phyloP scores from a whole-genome alignment of 2,797 vertebrate genomes.

The Anisognathus igniventris region DNA sequence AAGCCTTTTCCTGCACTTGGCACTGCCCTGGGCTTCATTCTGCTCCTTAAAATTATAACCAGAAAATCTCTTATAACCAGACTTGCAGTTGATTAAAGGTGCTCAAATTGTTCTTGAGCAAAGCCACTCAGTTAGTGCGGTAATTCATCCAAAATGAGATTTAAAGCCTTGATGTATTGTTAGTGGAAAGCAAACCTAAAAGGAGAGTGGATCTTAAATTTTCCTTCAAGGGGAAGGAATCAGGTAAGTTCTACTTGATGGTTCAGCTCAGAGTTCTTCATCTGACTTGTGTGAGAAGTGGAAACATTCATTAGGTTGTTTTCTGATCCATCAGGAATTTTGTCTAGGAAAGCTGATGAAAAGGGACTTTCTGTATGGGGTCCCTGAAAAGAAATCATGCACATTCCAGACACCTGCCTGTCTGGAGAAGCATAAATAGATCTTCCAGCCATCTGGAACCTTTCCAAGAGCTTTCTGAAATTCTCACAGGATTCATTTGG shows the following conservation, averaged over 20 bases:
- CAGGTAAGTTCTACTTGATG: background rate
- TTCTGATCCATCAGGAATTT: background rate
- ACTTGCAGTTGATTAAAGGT: background rate
- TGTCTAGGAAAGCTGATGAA: background rate
- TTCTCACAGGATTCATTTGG: background rate
- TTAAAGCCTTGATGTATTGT: background rate
- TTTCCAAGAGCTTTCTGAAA: background rate
- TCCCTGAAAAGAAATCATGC: background rate
- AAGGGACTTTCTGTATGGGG: background rate
- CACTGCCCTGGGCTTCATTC: background rate
- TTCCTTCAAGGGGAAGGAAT: background rate
- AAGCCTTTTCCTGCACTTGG: background rate
- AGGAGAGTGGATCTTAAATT: background rate
- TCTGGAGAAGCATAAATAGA: background rate
- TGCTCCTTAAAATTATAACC: background rate
- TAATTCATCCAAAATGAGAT: background rate
- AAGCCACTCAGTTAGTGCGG: background rate
- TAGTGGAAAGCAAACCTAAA: background rate
- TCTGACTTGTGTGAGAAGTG: background rate
- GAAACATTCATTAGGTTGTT: background rate
- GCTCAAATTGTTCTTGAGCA: background rate
- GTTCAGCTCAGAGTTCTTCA: background rate
- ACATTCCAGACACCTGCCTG: background rate
- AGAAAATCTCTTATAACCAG: background rate
- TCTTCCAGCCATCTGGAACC: background rate